Evolutionary conservation across 2,888 invertebrate species (phyloP), one percentile per base, ranked within the genome.

Genomic region (Pammene fasciana): DNA sequence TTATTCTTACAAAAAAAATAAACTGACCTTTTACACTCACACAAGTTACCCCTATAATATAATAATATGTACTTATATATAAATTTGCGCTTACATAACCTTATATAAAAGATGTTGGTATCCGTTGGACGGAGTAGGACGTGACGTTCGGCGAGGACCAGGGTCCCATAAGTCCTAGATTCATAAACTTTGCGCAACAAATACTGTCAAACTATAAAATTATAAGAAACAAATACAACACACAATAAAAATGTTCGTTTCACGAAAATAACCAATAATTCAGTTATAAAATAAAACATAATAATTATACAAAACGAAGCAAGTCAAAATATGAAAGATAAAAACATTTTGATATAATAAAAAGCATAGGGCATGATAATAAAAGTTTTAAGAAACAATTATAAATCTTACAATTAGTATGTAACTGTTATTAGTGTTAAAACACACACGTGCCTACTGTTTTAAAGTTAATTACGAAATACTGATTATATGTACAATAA

Each of bases 191-290:
- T 65, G 60, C 70, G 54, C 60, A 70, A 67, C 18, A 65, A 68
- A 50, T 65, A 66, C 55, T 68, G 55, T 41, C 61, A 71, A 54
- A 56, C 48, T 18, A 71, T 71, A 71, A 57, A 67, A 48, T 55
- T 45, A 52, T 62, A 59, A 64, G 66, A 71, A 75, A 59, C 41
- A 62, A 48, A 59, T 68, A 67, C 56, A 66, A 71, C 50, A 65
- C 65, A 66, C 78, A 75, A 83, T 71, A 78, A 78, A 85, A 78
- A 70, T 71, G 64, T 64, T 89, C 89, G 88, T 90, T 86, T 81
- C 57, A 89, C 89, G 88, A 89, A 86, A 85, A 88, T 88, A 88
- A 89, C 86, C 80, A 80, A 78, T 64, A 61, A 68, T 70, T 38
- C 54, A 67, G 62, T 60, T 62, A 72, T 72, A 60, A 50, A 72